phyloP scores from a whole-genome alignment of 2,113 vertebrate species.

The Ceratotherium simum region DNA sequence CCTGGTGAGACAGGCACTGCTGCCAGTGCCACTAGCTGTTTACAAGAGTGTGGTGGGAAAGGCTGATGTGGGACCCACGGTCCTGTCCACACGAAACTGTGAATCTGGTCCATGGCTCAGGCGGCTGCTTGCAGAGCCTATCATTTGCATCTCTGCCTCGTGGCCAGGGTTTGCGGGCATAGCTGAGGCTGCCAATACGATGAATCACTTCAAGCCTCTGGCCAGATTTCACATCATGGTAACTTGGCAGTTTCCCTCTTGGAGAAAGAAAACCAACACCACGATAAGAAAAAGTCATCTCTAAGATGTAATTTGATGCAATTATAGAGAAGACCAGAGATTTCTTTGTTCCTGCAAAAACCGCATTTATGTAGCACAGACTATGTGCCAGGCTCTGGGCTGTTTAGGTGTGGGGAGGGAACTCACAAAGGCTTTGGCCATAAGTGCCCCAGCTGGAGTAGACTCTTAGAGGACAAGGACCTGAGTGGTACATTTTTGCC shows the following conservation, averaged over 20 bases:
- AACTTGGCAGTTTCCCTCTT: background rate
- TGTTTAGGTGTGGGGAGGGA: background rate
- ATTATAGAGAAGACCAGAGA: background rate
- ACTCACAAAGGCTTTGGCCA: background rate
- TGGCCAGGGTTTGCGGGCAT: background rate
- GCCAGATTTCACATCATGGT: background rate
- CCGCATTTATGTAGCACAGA: background rate
- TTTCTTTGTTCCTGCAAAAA: background rate
- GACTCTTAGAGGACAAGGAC: background rate
- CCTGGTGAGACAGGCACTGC: background rate
- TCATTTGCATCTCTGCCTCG: background rate
- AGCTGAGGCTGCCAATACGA: background rate
- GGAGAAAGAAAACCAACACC: background rate
- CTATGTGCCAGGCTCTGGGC: background rate
- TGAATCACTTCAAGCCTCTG: background rate
- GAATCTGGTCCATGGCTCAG: rapidly evolving
- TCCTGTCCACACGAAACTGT: background rate
- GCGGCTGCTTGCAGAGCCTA: background rate
- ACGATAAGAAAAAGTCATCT: background rate
- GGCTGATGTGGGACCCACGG: background rate
- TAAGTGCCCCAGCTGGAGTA: background rate
- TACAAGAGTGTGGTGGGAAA: background rate
- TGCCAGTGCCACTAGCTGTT: background rate
- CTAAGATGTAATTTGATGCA: conserved; percentile 40
- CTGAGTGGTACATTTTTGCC: background rate